phyloP scores from a whole-genome alignment of 2,888 invertebrate species.

The Sphaerophoria taeniata region DNA sequence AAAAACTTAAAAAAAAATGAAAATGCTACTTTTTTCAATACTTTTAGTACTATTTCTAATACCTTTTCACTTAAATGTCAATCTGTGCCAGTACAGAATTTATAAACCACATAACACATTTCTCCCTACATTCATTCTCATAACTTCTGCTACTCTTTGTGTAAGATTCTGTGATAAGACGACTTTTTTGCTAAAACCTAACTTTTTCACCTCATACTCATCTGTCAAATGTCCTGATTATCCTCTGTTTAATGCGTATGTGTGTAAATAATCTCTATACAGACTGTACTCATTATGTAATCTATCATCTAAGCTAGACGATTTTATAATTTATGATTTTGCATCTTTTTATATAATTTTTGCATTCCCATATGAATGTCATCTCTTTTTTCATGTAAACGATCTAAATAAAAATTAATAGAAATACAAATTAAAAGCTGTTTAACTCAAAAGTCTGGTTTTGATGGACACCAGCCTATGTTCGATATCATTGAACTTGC shows the following conservation, averaged over 20 bases:
- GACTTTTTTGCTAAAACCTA: conserved; percentile 30
- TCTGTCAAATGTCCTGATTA: not conserved
- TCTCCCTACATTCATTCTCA: not conserved
- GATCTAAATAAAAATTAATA: conserved; percentile 65
- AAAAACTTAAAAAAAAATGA: conserved; percentile 24
- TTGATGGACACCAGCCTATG: not conserved
- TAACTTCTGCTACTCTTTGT: conserved; percentile 1
- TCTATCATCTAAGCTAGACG: conserved; percentile 68
- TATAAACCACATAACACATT: conserved; percentile 48
- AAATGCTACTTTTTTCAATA: conserved; percentile 47
- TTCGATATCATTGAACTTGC: conserved; percentile 69
- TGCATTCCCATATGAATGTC: conserved; percentile 59
- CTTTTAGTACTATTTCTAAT: conserved; percentile 51
- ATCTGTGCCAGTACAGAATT: conserved; percentile 64
- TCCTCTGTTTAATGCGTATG: conserved; percentile 52
- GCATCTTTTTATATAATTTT: conserved; percentile 41
- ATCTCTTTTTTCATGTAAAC: conserved; percentile 45
- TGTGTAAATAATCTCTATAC: conserved; percentile 67
- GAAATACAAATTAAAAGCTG: conserved; percentile 13
- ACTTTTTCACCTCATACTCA: conserved; percentile 10
- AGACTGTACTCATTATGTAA: conserved; percentile 69
- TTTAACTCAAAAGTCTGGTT: not conserved
- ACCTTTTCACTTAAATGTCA: conserved; percentile 33
- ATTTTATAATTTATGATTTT: conserved; percentile 55
- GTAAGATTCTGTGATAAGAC: conserved; percentile 71